Evolutionary conservation across 2,888 invertebrate species (phyloP).

Genomic region (Sisyra terminalis): DNA sequence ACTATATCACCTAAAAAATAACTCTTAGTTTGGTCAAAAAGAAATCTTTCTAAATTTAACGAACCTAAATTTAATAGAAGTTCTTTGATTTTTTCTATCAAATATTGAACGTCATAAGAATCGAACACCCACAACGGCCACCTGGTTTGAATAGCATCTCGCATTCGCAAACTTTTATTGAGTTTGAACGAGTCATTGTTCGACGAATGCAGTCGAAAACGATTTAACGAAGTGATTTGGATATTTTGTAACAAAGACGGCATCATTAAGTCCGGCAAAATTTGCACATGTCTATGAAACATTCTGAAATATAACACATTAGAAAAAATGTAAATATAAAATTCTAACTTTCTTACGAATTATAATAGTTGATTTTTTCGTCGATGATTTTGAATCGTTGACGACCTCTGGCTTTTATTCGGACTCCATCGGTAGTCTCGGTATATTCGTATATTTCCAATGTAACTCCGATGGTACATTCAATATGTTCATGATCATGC

Average conservation of each 20-base stretch:
- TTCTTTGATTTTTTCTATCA: slow-evolving; percentile 25
- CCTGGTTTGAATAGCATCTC: slow-evolving; percentile 33
- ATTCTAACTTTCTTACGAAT: too few species aligned
- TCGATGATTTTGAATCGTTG: slow-evolving; percentile 51
- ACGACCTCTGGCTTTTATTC: slow-evolving; percentile 56
- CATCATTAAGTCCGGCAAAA: slow-evolving; percentile 48
- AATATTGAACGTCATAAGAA: slow-evolving; percentile 36
- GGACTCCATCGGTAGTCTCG: slow-evolving; percentile 34
- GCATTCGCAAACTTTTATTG: slow-evolving; percentile 23
- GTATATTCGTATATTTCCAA: slow-evolving; percentile 47
- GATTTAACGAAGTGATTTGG: slow-evolving; percentile 28
- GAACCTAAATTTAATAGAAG: slow-evolving; percentile 11
- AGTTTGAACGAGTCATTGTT: slow-evolving; percentile 18
- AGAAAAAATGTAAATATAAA: too few species aligned
- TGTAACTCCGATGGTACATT: slow-evolving; percentile 31
- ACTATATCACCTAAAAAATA: slow-evolving; percentile 27
- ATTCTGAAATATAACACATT: too few species aligned
- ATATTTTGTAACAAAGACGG: slow-evolving; percentile 33
- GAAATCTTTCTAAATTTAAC: neutral
- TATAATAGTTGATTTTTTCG: neutral
- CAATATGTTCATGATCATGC: slow-evolving; percentile 1
- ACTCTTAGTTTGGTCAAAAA: neutral
- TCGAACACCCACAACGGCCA: slow-evolving; percentile 53
- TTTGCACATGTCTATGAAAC: slow-evolving; percentile 28
- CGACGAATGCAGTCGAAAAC: slow-evolving; percentile 22